Conservation (phyloP, 2,888 invertebrate genomes). For the Plebejus melissa region DNA sequence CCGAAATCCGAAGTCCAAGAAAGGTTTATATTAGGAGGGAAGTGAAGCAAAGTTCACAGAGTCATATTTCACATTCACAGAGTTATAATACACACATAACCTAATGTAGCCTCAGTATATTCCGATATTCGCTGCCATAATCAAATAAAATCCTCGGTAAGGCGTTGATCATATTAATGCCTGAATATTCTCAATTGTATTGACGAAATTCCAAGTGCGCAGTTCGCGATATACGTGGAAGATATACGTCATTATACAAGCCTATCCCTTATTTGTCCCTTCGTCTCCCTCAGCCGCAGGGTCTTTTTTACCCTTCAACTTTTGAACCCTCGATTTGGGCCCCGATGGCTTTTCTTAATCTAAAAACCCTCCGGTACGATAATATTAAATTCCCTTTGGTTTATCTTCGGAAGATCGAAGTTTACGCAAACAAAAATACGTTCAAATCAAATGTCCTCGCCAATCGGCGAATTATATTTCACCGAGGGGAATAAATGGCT, state of each 20-base stretch:
- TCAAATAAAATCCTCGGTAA: not conserved
- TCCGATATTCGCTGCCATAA: not conserved
- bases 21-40: too few species aligned
- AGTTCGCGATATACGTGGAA: constrained; percentile 1
- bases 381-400: constrained; percentile 28
- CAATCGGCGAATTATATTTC: constrained; percentile 1
- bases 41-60: too few species aligned
- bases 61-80: too few species aligned
- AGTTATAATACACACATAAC: too few species aligned
- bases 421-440: constrained; percentile 19
- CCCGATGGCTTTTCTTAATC: constrained; percentile 31
- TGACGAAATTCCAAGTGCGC: constrained; percentile 22
- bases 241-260: not conserved
- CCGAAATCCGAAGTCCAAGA: too few species aligned
- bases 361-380: constrained; percentile 29
- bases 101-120: not conserved
- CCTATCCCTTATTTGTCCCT: constrained; percentile 25
- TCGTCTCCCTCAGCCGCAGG: constrained; percentile 29
- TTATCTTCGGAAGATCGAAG: constrained; percentile 29
- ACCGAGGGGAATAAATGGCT: not conserved
- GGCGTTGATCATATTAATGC: not conserved
- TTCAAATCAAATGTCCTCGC: not conserved
- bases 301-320: constrained; percentile 37
- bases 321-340: constrained; percentile 36
- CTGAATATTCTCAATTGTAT: not conserved